Percentiles rank a stretch among this genome's conserved stretches.
Conservation (phyloP, 1,140 invertebrate species). For the Brachystomella parvula region DNA sequence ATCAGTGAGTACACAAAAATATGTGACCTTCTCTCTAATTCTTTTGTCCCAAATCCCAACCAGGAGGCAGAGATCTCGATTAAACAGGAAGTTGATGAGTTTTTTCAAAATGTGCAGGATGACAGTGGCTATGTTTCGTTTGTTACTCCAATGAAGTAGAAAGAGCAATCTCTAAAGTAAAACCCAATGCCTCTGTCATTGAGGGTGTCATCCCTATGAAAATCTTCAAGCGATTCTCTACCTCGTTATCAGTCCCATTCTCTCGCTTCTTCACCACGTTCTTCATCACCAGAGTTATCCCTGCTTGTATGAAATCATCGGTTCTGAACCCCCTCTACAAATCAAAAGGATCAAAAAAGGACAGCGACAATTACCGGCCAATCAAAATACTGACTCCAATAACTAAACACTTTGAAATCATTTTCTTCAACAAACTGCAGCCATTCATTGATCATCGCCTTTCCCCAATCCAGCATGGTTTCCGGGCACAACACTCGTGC, state of each 20-base stretch:
- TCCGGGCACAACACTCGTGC: not conserved
- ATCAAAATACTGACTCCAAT: not conserved
- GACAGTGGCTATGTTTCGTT: no score
- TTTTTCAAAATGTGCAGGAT: no score
- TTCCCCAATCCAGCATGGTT: not conserved
- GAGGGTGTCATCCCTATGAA: not conserved
- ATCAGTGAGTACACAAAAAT: no score
- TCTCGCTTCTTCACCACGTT: not conserved
- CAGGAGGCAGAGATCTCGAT: no score
- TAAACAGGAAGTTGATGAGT: no score
- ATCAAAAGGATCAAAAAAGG: not conserved
- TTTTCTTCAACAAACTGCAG: not conserved
- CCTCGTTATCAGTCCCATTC: not conserved
- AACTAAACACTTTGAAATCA: constrained; percentile 1
- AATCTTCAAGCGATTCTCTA: not conserved
- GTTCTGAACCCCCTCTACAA: constrained; percentile 1
- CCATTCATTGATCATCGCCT: not conserved
- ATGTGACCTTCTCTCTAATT: no score
- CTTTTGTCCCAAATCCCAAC: no score
- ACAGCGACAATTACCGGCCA: no score
- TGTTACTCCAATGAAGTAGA: no score
- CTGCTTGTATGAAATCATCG: not conserved
- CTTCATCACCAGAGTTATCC: not conserved
- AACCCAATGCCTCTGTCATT: no score
- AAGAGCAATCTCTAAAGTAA: no score